Evolutionary conservation across 2,888 invertebrate species (phyloP), one percentile per base, ranked within the genome.

Genomic region (Fabriciana adippe): DNA sequence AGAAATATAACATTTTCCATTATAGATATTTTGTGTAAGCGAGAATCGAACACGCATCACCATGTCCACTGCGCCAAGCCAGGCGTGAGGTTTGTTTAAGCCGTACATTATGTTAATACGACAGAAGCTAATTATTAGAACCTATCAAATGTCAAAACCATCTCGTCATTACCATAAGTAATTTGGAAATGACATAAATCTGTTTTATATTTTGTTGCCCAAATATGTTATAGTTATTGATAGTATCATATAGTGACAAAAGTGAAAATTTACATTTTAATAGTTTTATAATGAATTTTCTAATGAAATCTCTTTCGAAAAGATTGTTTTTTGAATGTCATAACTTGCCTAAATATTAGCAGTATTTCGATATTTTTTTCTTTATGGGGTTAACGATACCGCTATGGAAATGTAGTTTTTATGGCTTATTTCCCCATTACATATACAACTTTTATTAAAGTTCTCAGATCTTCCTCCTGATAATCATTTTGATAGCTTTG

Each of bases 231-330:
- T 26, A 45, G 21, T 41, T 41, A 55, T 16, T 15, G 11, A n/a
- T 31, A 55, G 15, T 41, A 55, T 26, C n/a, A 31, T n/a, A 59
- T 48, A 11, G 47, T 59, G 59, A 48, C 31, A 59, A 59, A 59
- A 59, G 47, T 59, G 26, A 48, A 48, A 59, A 59, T 59, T 59
- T 3, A 11, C 59, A 59, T 59, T 48, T 59, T 26, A 26, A 59
- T 59, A 31, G 48, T 59, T 31, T 59, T 59, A 59, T 59, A 48
- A n/a, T n/a, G n/a, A n/a, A 59, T 59, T 59, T 6, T 59, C 31
- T 48, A 59, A 48, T 48, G 59, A 48, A 59, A 59, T 59, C 59
- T 59, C n/a, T 59, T 59, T 59, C 48, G 59, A 59, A 59, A 59
- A 16, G n/a, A 4, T 48, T 48, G 13, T 21, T 1, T n/a, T 13